phyloP scores from a whole-genome alignment of 2,888 invertebrate species.

The Drosophila picticornis region DNA sequence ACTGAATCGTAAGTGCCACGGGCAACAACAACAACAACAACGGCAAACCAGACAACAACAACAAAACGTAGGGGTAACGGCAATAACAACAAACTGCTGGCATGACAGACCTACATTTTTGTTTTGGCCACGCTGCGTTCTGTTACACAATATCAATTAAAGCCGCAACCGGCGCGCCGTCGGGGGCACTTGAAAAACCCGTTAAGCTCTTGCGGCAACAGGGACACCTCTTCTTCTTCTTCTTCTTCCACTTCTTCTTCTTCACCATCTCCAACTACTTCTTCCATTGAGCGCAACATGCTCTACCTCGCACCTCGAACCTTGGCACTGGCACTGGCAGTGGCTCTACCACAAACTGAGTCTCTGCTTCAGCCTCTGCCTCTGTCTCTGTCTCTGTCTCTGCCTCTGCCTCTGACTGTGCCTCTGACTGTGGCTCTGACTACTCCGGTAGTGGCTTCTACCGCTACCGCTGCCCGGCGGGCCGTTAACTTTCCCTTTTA shows the following conservation, averaged over 20 bases:
- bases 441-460: constrained; percentile 26
- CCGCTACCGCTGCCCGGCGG: constrained; percentile 19
- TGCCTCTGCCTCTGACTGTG: constrained; percentile 6
- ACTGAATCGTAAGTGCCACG: constrained; percentile 39
- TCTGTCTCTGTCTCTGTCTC: neutral
- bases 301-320: constrained; percentile 62
- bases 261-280: neutral
- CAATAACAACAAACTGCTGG: constrained; percentile 56
- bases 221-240: constrained; percentile 49
- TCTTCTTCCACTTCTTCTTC: neutral
- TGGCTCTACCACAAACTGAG: constrained; percentile 2
- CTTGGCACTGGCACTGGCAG: constrained; percentile 49
- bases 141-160: constrained; percentile 79
- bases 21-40: constrained; percentile 36
- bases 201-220: constrained; percentile 58
- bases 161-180: constrained; percentile 37
- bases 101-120: constrained; percentile 67
- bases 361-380: constrained; percentile 20
- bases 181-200: constrained; percentile 74
- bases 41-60: constrained; percentile 17
- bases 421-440: constrained; percentile 26
- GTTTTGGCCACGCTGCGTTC: constrained; percentile 72
- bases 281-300: constrained; percentile 56
- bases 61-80: constrained; percentile 14
- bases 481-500: constrained; percentile 80